phyloP scores from a whole-genome alignment of 2,888 invertebrate species.

The Drosophila nigricruria region DNA sequence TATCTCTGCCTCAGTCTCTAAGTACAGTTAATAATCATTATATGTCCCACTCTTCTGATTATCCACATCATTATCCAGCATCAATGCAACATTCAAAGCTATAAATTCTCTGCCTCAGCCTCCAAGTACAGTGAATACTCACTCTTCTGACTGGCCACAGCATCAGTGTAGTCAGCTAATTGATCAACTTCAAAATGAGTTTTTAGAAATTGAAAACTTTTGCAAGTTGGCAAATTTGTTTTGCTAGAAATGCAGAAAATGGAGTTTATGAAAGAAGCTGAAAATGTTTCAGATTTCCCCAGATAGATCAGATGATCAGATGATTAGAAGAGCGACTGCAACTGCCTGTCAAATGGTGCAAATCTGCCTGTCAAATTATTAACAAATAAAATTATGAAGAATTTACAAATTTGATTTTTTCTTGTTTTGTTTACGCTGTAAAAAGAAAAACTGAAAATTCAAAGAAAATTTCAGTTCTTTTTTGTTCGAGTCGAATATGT shows the following conservation, averaged over 20 bases:
- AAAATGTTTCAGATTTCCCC: not conserved
- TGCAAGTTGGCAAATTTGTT: not conserved
- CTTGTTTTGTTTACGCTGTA: not conserved
- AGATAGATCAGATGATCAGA: not conserved
- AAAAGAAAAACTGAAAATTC: not conserved
- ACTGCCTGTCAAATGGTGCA: not conserved
- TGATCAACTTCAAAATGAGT: not conserved
- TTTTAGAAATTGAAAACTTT: not conserved
- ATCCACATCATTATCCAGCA: no score
- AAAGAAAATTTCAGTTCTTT: not conserved
- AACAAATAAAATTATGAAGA: not conserved
- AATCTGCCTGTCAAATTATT: not conserved
- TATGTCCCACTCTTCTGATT: no score
- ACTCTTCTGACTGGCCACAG: no score
- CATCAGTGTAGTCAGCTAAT: not conserved
- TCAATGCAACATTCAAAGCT: no score
- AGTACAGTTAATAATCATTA: no score
- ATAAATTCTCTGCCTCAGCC: no score
- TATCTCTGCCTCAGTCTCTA: no score
- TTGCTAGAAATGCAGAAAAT: not conserved
- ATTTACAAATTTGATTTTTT: not conserved
- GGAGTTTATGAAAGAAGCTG: not conserved
- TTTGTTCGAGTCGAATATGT: slow-evolving; percentile 9
- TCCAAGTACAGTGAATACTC: not conserved
- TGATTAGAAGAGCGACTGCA: not conserved